phyloP scores from a whole-genome alignment of 2,797 vertebrate genomes.

The Scomberomorus guttatus region DNA sequence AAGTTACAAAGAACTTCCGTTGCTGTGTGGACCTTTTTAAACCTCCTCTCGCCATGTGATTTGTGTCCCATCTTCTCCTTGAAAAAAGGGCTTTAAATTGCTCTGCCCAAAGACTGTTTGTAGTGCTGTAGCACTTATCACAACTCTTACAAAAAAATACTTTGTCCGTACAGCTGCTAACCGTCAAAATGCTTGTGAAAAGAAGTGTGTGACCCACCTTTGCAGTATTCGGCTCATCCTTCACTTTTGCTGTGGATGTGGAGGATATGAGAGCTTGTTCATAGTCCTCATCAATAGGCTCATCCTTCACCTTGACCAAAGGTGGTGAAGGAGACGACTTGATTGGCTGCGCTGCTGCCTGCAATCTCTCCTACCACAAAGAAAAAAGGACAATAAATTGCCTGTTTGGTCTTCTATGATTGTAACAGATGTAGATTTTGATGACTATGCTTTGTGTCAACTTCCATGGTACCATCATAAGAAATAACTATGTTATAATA shows the following conservation, averaged over 20 bases:
- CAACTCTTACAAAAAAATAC: neutral
- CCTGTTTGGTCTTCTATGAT: neutral
- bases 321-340: constrained; percentile 85
- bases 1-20: no score
- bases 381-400: neutral
- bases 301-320: constrained; percentile 95
- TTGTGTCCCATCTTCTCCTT: no score
- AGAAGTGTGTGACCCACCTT: constrained; percentile 82
- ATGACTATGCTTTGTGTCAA: no score
- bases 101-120: no score
- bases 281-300: constrained; percentile 97
- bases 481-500: no score
- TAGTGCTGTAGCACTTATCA: neutral
- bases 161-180: neutral
- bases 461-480: no score
- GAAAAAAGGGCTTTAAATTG: no score
- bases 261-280: constrained; percentile 91
- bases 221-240: constrained; percentile 92
- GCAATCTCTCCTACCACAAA: constrained; percentile 27
- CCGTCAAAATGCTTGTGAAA: neutral
- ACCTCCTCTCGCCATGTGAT: no score
- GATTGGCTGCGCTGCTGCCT: constrained; percentile 28
- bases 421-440: no score
- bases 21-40: no score
- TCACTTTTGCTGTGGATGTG: constrained; percentile 81